phyloP scores from a whole-genome alignment of 2,113 vertebrate species.

The Galemys pyrenaicus region DNA sequence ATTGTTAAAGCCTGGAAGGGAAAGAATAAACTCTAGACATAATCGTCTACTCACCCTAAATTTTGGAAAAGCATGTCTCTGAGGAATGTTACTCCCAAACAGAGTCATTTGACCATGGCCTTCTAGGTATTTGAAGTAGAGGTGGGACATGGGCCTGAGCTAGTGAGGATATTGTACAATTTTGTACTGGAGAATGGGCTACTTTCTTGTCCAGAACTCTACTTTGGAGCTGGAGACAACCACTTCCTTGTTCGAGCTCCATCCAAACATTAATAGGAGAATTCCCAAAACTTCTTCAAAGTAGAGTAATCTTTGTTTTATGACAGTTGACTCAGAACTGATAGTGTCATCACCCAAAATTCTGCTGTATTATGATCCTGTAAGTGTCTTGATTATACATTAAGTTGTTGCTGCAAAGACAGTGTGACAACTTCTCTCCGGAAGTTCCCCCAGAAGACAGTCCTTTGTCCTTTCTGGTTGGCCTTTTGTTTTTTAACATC shows the following conservation, averaged over 20 bases:
- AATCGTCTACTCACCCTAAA: not conserved
- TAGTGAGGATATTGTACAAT: not conserved
- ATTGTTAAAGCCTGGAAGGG: not conserved
- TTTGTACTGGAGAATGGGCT: not conserved
- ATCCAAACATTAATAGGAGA: not conserved
- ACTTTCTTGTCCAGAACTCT: not conserved
- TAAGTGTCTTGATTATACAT: not conserved
- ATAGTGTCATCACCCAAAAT: not conserved
- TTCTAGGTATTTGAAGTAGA: not conserved
- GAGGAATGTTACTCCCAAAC: not conserved
- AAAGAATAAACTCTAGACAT: not conserved
- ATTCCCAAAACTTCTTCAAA: not conserved
- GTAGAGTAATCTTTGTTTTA: not conserved
- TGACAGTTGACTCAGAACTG: not conserved
- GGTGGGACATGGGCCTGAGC: accelerated
- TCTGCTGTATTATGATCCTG: not conserved
- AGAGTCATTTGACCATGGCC: not conserved
- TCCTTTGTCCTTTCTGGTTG: not conserved
- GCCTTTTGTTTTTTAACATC: not conserved
- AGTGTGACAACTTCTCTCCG: not conserved
- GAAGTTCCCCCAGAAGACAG: not conserved
- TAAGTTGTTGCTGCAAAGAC: not conserved
- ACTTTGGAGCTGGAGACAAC: not conserved
- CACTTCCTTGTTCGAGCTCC: not conserved
- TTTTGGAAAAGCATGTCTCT: not conserved